These are phyloP conservation scores for Bombus soroeensis DNA, from an alignment of 1,140 invertebrate species.

Conservation along the genomic window DNA sequence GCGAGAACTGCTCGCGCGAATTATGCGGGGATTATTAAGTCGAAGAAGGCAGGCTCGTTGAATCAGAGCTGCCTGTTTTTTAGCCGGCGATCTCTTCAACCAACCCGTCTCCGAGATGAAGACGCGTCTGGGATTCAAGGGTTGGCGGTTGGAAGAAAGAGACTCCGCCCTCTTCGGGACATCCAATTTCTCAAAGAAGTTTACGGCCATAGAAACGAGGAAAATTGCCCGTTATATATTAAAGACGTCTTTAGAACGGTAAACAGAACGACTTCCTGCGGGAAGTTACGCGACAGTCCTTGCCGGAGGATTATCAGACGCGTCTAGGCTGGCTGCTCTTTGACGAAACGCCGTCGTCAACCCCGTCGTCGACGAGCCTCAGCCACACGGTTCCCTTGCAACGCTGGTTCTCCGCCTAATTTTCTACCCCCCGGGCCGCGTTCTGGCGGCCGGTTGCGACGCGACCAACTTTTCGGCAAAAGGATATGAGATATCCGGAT, in stretches of 20 bases:
- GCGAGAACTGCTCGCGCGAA: background rate
- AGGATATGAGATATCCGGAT: constrained; percentile 40
- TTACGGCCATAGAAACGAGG: constrained; percentile 65
- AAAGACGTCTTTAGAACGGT: constrained; percentile 71
- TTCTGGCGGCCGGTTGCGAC: background rate
- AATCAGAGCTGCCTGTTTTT: constrained; percentile 47
- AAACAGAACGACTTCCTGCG: constrained; percentile 68
- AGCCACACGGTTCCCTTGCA: constrained; percentile 10
- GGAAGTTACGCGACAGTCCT: constrained; percentile 62
- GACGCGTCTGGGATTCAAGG: background rate
- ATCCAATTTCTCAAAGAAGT: constrained; percentile 71
- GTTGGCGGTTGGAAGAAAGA: background rate
- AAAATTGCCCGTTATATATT: constrained; percentile 72
- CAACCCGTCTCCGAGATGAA: background rate
- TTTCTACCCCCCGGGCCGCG: constrained; percentile 26
- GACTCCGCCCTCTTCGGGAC: constrained; percentile 42
- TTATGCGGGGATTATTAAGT: constrained; percentile 53
- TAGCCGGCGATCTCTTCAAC: background rate
- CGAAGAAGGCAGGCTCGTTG: background rate
- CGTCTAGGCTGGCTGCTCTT: constrained; percentile 42
- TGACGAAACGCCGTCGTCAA: constrained; percentile 43
- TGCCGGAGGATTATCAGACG: constrained; percentile 64
- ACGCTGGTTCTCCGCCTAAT: constrained; percentile 51
- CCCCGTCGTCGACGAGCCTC: background rate
- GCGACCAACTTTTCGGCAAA: constrained; percentile 46